Evolutionary conservation across 2,888 invertebrate species (phyloP), one percentile per base, ranked within the genome.

Genomic region (Tachystola acroxantha): DNA sequence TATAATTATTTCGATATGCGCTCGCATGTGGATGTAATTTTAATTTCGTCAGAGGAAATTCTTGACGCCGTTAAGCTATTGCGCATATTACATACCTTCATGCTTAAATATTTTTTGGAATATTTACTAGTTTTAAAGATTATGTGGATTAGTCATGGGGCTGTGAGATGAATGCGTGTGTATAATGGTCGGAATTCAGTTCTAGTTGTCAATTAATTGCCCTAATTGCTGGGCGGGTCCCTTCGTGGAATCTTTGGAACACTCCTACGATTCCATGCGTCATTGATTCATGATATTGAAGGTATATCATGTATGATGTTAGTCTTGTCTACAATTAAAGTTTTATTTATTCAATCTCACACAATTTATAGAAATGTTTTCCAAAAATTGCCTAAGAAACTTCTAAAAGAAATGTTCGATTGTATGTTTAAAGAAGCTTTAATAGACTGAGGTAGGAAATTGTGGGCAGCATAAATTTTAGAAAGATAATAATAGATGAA

Each of bases 201-300:
- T 53, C 57, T 62, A 58, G 56, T 64, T 64, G 62, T 60, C 57
- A 50, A 66, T 70, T 73, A 76, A 79, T 76, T 75, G 71, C 56
- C 50, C 61, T 77, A 77, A 81, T 78, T 77, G 69, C 57, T 58
- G 74, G 72, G 66, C 54, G 68, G 67, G 57, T 58, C 65, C 63
- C 65, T 77, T 71, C 74, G 60, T 63, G 52, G 76, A 69, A 73
- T 58, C 39, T 34, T 32, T 22, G 11, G 34, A 34, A 37, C 34
- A 31, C 38, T 26, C 34, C 31, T 13, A 24, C 7, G 29, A 33
- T 25, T 19, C 34, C 31, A 34, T 59, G 61, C 53, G 58, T 64
- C 57, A 62, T 50, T 48, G 48, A 32, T 32, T 32, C 22, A 32
- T 22, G 9, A 9, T 20, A 20, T 20, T 20, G n/a, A n/a, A n/a